Evolutionary conservation across 2,797 vertebrate genomes (phyloP).

Genomic region (Cossypha polioptera): DNA sequence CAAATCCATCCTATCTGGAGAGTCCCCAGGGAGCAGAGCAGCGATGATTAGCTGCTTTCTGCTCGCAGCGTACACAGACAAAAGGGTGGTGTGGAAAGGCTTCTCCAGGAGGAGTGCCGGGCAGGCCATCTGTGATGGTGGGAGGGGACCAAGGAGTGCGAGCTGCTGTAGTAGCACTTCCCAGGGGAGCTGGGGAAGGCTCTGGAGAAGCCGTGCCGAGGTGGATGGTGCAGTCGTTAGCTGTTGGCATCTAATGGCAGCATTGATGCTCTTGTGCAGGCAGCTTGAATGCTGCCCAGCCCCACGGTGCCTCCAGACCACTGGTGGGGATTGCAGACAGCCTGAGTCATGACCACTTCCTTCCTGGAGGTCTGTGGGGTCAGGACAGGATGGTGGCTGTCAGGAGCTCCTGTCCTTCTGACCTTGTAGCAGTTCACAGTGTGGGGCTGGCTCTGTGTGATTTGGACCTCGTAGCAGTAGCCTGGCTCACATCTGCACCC

Average conservation of each 20-base stretch:
- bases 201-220: not conserved
- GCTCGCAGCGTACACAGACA: not conserved
- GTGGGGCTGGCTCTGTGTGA: not conserved
- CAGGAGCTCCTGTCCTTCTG: accelerated
- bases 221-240: not conserved
- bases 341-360: not conserved
- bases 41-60: not conserved
- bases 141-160: not conserved
- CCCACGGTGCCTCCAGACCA: not conserved
- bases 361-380: accelerated
- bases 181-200: not conserved
- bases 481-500: not conserved
- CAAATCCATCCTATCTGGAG: not conserved
- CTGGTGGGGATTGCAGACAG: not conserved
- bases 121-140: slow-evolving; percentile 37
- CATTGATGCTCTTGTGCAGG: not conserved
- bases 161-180: slow-evolving; percentile 45
- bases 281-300: not conserved
- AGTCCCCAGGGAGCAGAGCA: not conserved
- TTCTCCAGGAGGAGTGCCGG: slow-evolving; percentile 34
- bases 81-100: slow-evolving; percentile 13
- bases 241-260: not conserved
- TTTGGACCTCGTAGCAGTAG: accelerated
- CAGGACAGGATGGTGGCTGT: not conserved
- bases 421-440: accelerated